Percentiles rank a stretch among this genome's conserved stretches.
Evolutionary conservation across 2,888 invertebrate species (phyloP).

Genomic region (Coecobrya sp.): DNA sequence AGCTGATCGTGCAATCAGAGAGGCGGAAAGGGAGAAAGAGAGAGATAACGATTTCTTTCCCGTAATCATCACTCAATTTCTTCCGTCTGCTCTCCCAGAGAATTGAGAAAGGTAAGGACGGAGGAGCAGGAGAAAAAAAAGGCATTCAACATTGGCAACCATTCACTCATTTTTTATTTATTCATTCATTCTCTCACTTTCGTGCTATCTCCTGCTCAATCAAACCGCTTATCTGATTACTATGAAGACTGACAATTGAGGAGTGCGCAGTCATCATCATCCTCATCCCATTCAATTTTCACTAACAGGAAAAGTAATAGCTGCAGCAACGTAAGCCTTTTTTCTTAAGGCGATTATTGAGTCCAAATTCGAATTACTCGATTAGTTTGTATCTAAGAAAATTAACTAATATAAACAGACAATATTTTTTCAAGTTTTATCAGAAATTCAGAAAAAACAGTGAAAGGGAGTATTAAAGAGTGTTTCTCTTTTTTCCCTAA

Average conservation of each 20-base stretch:
- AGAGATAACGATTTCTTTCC: conserved; percentile 1
- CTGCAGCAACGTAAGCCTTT: too few relatives aligned
- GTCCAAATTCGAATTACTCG: not conserved
- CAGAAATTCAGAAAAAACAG: not conserved
- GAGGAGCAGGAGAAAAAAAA: not conserved
- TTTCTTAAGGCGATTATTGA: too few relatives aligned
- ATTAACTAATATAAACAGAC: not conserved
- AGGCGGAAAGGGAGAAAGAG: not conserved
- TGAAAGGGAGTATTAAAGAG: not conserved
- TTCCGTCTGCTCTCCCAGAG: not conserved
- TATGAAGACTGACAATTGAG: conserved; percentile 18
- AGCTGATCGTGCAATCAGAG: conserved; percentile 30
- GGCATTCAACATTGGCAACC: not conserved
- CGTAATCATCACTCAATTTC: conserved; percentile 44
- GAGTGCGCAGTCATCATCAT: not conserved
- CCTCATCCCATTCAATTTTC: not conserved
- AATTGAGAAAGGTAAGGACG: not conserved
- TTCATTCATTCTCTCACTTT: not conserved
- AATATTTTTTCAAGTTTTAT: conserved; percentile 1
- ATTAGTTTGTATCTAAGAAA: not conserved
- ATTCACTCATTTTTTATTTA: conserved; percentile 6
- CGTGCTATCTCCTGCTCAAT: not conserved
- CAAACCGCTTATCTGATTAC: not conserved
- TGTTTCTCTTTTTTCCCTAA: too few relatives aligned
- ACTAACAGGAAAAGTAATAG: too few relatives aligned